Evolutionary conservation across 2,888 invertebrate genomes (phyloP).

Genomic region (Vanessa cardui): DNA sequence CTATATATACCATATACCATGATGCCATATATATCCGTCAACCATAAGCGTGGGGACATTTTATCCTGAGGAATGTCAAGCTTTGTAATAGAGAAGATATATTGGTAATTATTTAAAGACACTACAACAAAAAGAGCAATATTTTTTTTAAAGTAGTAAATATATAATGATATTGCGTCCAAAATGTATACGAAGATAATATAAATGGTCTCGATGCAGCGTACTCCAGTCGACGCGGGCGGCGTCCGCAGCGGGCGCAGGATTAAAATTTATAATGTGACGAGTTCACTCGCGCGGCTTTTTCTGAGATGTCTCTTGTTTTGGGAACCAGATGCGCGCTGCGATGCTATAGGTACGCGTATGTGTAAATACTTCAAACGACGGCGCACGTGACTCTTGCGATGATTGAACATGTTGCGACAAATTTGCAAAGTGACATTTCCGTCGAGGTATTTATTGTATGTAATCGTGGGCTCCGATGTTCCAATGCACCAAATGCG

Average conservation of each 20-base stretch:
- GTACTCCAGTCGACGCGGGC: neutral
- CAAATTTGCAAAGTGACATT: neutral
- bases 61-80: too few relatives aligned
- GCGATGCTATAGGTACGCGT: neutral
- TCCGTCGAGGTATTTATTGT: neutral
- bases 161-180: too few relatives aligned
- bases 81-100: too few relatives aligned
- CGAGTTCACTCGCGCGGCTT: slow-evolving; percentile 11
- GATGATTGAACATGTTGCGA: neutral
- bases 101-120: too few relatives aligned
- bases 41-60: too few relatives aligned
- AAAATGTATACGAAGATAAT: neutral
- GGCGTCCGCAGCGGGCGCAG: neutral
- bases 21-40: too few relatives aligned
- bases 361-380: neutral
- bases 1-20: too few relatives aligned
- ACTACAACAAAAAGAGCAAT: too few relatives aligned
- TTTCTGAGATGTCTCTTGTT: slow-evolving; percentile 23
- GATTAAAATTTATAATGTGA: slow-evolving; percentile 30
- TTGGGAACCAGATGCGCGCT: slow-evolving; percentile 13
- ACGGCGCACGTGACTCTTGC: neutral
- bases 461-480: neutral
- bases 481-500: slow-evolving; percentile 11
- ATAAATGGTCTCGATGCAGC: neutral
- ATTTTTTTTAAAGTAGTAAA: too few relatives aligned